Evolutionary conservation across 2,113 vertebrate genomes (phyloP), one percentile per base, ranked within the genome.

Genomic region (Jaculus jaculus): DNA sequence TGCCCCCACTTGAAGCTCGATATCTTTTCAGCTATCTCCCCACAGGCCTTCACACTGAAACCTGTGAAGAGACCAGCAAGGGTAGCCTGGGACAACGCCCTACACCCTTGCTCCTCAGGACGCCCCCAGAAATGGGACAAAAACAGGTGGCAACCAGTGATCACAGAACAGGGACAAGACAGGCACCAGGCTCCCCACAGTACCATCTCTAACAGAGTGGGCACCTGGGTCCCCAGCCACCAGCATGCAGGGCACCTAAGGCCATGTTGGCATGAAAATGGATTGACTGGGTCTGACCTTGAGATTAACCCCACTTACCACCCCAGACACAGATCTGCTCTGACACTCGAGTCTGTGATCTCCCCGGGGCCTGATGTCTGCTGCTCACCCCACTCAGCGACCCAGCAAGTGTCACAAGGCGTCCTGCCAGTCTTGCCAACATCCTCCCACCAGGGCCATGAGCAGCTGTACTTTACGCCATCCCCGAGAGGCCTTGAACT

Each of bases 301-400:
- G 91, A 98, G 90, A 98, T 98, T 98, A 98, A 98, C 97, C 98
- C 97, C 98, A 98, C 97, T 98, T 98, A 98, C 34, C 47, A 86
- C 92, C 72, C 97, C 96, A 68, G 84, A 97, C 37, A 60, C 93
- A 97, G 97, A 98, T 98, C 93, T 11, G 0, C 95, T 98, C 85
- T 98, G 98, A 98, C 98, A 98, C 71, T 4, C 83, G 65, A 72
- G 93, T 87, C 94, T 90, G 89, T 79, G 89, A 94, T 96, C 81
- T 87, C 68, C 96, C 93, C 7, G 3, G 90, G 90, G 93, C 83
- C 91, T 90, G 42, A 5, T 58, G 47, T 84, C 77, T 66, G 39
- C 88, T 63, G 54, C 83, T 68, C 66, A 51, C 8, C 26, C 88
- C 5, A 42, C 32, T 89, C 69, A 7, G 69, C 68, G 16, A 73